Evolutionary conservation across 2,113 vertebrate species (phyloP).

Genomic region (Oncorhynchus keta): DNA sequence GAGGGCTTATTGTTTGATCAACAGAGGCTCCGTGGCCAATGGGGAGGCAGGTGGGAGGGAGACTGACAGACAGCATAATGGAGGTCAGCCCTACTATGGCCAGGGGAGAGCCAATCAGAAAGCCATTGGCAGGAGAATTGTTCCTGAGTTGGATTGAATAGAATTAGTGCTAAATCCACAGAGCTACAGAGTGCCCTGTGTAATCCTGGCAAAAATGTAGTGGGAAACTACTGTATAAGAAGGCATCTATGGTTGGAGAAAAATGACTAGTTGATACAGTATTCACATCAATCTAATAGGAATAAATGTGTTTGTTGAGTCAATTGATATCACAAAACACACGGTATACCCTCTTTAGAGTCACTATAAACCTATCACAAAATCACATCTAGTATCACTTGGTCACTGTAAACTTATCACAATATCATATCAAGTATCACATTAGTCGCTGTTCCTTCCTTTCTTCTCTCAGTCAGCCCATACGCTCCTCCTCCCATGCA

Average conservation of each 20-base stretch:
- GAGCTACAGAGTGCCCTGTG: slow-evolving; percentile 22
- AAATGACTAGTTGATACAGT: neutral
- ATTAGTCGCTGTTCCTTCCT: neutral
- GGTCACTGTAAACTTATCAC: neutral
- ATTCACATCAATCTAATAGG: neutral
- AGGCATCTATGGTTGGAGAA: neutral
- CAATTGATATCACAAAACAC: neutral
- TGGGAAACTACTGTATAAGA: neutral
- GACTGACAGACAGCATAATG: slow-evolving; percentile 56
- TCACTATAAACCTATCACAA: neutral
- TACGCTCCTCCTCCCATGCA: neutral
- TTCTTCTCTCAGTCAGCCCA: neutral
- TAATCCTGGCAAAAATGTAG: slow-evolving; percentile 16
- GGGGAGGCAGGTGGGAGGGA: slow-evolving; percentile 28
- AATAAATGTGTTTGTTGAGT: neutral
- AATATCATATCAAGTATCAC: neutral
- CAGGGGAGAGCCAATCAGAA: slow-evolving; percentile 71
- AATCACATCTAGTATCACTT: neutral
- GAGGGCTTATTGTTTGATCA: slow-evolving; percentile 57
- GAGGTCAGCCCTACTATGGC: slow-evolving; percentile 32
- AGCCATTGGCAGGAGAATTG: slow-evolving; percentile 58
- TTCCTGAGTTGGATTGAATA: slow-evolving; percentile 40
- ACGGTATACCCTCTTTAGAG: neutral
- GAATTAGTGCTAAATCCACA: slow-evolving; percentile 33
- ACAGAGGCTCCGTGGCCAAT: slow-evolving; percentile 66